phyloP scores from a whole-genome alignment of 2,888 invertebrate genomes.

The Hoplodrina blanda region DNA sequence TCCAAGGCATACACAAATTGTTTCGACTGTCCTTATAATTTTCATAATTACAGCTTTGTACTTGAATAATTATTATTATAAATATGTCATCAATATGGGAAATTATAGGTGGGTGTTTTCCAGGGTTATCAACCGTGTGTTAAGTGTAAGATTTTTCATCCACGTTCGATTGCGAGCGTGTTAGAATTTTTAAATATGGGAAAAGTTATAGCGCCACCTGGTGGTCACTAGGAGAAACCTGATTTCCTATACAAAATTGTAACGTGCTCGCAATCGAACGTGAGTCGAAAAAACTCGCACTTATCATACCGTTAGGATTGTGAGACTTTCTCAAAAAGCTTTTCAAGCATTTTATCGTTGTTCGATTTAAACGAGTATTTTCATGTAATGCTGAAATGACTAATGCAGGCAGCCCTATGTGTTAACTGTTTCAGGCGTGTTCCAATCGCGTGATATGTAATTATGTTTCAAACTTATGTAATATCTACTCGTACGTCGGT shows the following conservation, averaged over 20 bases:
- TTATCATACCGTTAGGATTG: no score
- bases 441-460: slow-evolving; percentile 37
- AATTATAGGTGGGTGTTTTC: neutral
- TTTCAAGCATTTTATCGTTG: no score
- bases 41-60: slow-evolving; percentile 15
- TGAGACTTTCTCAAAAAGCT: no score
- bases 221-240: no score
- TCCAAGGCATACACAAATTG: slow-evolving; percentile 39
- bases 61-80: slow-evolving; percentile 7
- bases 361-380: no score
- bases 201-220: no score
- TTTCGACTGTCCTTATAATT: slow-evolving; percentile 35
- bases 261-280: no score
- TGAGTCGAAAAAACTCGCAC: no score
- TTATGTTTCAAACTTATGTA: slow-evolving; percentile 41
- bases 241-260: no score
- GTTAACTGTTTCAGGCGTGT: neutral
- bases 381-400: neutral
- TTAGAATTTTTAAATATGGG: no score
- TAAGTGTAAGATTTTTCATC: no score
- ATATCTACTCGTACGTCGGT: slow-evolving; percentile 10
- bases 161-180: no score
- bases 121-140: neutral
- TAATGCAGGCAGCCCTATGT: slow-evolving; percentile 19
- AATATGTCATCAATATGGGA: slow-evolving; percentile 3